Evolutionary conservation across 2,113 vertebrate species (phyloP), one percentile per base, ranked within the genome.

Genomic region (Oncorhynchus masou): DNA sequence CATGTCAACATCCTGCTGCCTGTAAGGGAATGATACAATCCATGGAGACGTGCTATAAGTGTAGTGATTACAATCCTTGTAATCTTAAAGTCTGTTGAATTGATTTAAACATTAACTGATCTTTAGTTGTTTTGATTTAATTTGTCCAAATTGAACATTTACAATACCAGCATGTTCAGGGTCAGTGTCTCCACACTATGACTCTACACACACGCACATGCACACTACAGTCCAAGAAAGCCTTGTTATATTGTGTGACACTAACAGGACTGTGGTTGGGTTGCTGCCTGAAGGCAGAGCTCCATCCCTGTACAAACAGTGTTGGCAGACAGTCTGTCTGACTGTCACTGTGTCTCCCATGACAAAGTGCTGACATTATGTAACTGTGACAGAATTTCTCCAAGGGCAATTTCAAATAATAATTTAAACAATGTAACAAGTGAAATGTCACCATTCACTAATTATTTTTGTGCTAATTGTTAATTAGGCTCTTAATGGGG

Each of bases 401-500:
- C 83, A 87, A 90, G 94, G 95, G 93, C 93, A 95, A 96, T 97
- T 97, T 96, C 94, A 88, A 94, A 95, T 96, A 98, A 98, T 97
- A 93, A 96, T 96, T 97, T 96, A 90, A 96, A 99, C 96, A 98
- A 98, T 94, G 91, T 94, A 93, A 91, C 91, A 93, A 94, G 93
- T 94, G 95, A 97, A 98, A 98, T 99, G 96, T 97, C 97, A 97
- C 89, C 90, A 80, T 93, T 92, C 83, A 87, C 94, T 98, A 97
- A 97, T 99, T 97, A 97, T 97, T 95, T 96, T 97, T 97, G 96
- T 97, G 95, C 95, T 97, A 99, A 99, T 98, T 98, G 96, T 96
- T 98, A 97, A 99, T 98, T 98, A 97, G 95, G 84, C 86, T 90
- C 84, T 93, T 96, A 97, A 96, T 97, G 95, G 93, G 92, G 94